phyloP scores from a whole-genome alignment of 1,140 invertebrate genomes.

The Orussus abietinus region DNA sequence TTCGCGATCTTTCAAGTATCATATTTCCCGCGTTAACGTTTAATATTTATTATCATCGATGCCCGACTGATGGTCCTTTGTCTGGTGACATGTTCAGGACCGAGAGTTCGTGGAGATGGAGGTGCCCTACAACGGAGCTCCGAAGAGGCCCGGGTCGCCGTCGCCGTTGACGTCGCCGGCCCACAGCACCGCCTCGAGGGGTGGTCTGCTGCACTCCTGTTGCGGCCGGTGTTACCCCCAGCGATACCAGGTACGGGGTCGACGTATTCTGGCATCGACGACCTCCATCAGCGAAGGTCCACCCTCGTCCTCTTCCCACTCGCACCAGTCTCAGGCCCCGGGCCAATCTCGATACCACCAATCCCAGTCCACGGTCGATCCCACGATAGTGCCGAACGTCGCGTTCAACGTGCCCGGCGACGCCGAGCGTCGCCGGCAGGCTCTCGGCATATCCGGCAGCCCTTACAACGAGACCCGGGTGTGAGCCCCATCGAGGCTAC shows the following conservation, averaged over 20 bases:
- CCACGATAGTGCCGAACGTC: slow-evolving; percentile 44
- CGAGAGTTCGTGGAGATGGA: slow-evolving; percentile 96
- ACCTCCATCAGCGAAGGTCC: slow-evolving; percentile 50
- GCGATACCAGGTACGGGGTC: slow-evolving; percentile 77
- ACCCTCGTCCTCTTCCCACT: slow-evolving; percentile 44
- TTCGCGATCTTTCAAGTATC: too few species aligned
- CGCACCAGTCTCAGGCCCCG: slow-evolving; percentile 39
- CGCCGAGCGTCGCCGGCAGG: slow-evolving; percentile 26
- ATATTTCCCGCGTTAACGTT: too few species aligned
- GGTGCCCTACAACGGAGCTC: slow-evolving; percentile 86
- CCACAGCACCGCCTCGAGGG: slow-evolving; percentile 72
- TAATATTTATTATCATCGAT: too few species aligned
- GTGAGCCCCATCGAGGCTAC: too few species aligned
- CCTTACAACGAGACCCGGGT: slow-evolving; percentile 51
- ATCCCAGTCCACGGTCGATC: slow-evolving; percentile 26
- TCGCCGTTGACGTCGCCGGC: slow-evolving; percentile 83
- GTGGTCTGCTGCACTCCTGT: slow-evolving; percentile 75
- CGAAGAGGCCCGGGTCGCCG: slow-evolving; percentile 82
- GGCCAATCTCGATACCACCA: too few species aligned
- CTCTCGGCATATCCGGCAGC: slow-evolving; percentile 30
- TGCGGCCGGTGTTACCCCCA: slow-evolving; percentile 84
- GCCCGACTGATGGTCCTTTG: too few species aligned
- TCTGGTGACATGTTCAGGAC: slow-evolving; percentile 64
- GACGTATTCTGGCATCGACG: slow-evolving; percentile 48
- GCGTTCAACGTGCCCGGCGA: slow-evolving; percentile 48